Conservation (phyloP, 2,888 invertebrate genomes). For the Pimpla rufipes region DNA sequence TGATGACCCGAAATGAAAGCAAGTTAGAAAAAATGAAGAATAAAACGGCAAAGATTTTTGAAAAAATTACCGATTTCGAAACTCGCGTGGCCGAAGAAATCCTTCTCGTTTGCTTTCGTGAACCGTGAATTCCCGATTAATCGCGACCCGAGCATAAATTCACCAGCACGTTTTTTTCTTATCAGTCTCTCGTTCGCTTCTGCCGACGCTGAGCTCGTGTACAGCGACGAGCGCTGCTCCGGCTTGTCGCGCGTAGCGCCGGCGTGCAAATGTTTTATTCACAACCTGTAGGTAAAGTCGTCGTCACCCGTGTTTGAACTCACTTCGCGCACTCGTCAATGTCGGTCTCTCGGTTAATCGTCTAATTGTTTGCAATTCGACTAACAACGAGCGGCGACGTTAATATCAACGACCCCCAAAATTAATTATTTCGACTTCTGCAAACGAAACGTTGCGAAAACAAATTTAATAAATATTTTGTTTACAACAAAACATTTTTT, state of each 20-base stretch:
- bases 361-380: constrained; percentile 69
- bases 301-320: constrained; percentile 12
- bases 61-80: not conserved
- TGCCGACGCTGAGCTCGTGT: constrained; percentile 1
- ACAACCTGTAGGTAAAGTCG: constrained; percentile 9
- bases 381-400: constrained; percentile 37
- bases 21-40: no score
- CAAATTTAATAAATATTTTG: no score
- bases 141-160: constrained; percentile 21
- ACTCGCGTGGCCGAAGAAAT: not conserved
- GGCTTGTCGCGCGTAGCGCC: constrained; percentile 2
- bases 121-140: constrained; percentile 20
- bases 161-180: constrained; percentile 20
- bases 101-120: not conserved
- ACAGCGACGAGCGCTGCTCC: not conserved
- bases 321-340: constrained; percentile 16
- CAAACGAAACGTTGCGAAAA: no score
- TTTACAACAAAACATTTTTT: no score
- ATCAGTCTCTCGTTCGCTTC: constrained; percentile 9
- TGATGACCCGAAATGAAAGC: no score
- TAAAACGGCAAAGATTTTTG: no score
- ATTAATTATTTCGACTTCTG: no score
- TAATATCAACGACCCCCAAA: constrained; percentile 53
- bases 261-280: constrained; percentile 29
- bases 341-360: constrained; percentile 49